These are phyloP conservation scores for Formica selysi DNA, from an alignment of 1,140 invertebrate genomes.

Conservation along the genomic window DNA sequence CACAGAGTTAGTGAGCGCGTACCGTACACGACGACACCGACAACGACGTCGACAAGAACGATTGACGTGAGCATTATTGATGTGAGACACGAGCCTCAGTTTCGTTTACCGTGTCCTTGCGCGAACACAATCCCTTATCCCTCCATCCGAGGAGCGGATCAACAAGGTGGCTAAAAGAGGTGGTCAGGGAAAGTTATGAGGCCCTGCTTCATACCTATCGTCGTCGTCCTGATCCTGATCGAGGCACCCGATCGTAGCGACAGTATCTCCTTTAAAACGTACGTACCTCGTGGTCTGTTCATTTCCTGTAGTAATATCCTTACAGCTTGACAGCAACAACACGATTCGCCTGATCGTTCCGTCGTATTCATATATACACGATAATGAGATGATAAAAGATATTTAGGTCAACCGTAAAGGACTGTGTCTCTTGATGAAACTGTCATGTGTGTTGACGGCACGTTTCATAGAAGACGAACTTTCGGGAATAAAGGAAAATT, in stretches of 20 bases:
- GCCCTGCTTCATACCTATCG: conserved; percentile 75
- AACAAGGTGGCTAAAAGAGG: conserved; percentile 8
- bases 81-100: conserved; percentile 69
- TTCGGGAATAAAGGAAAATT: conserved; percentile 2
- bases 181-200: conserved; percentile 72
- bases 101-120: conserved; percentile 71
- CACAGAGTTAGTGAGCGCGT: conserved; percentile 45
- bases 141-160: conserved; percentile 28
- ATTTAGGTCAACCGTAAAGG: conserved; percentile 55
- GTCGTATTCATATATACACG: not conserved
- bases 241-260: conserved; percentile 77
- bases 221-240: conserved; percentile 79
- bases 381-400: conserved; percentile 20
- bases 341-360: not conserved
- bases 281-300: conserved; percentile 69
- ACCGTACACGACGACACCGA: conserved; percentile 49
- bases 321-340: not conserved
- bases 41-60: conserved; percentile 41
- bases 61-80: conserved; percentile 62
- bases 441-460: not conserved
- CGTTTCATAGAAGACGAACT: not conserved
- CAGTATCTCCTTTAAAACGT: conserved; percentile 81
- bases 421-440: conserved; percentile 15
- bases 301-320: too few relatives aligned
- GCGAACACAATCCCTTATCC: conserved; percentile 57